A percentile compares a stretch with the other conserved stretches of the same genome.
phyloP scores from a whole-genome alignment of 2,888 invertebrate genomes.

The Ormyrus thymus region DNA sequence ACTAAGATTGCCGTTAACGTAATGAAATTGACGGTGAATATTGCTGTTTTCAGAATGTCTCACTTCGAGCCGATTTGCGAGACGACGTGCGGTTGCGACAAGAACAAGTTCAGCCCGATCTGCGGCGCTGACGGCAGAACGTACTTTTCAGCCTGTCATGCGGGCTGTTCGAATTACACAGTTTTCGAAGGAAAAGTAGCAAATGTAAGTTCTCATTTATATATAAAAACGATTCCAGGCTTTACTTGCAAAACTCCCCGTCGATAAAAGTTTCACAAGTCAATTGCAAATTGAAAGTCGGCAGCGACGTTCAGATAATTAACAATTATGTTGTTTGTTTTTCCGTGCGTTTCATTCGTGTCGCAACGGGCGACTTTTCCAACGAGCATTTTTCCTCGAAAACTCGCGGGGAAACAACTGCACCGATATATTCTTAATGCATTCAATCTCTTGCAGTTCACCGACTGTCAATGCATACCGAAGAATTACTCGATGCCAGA shows the following conservation, averaged over 20 bases:
- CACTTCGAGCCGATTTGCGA: constrained; percentile 80
- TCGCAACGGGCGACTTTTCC: no score
- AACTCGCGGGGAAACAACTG: not conserved
- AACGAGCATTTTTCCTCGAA: no score
- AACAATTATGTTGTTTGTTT: no score
- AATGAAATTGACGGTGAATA: not conserved
- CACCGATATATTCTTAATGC: not conserved
- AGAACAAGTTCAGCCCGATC: constrained; percentile 87
- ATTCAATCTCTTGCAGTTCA: constrained; percentile 70
- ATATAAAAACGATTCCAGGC: not conserved
- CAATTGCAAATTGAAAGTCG: not conserved
- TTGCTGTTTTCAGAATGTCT: constrained; percentile 50
- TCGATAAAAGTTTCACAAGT: no score
- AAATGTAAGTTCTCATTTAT: constrained; percentile 65
- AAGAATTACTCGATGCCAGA: constrained; percentile 61
- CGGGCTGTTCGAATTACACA: constrained; percentile 85
- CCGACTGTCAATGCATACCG: constrained; percentile 76
- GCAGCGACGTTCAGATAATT: no score
- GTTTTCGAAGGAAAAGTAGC: constrained; percentile 78
- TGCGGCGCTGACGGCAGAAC: constrained; percentile 89
- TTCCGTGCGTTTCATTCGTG: no score
- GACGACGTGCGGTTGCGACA: constrained; percentile 83
- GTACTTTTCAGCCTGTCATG: constrained; percentile 92
- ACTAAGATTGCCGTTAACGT: no score
- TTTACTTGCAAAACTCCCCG: not conserved